phyloP scores from a whole-genome alignment of 2,113 vertebrate genomes.

The Pterophyllum scalare region DNA sequence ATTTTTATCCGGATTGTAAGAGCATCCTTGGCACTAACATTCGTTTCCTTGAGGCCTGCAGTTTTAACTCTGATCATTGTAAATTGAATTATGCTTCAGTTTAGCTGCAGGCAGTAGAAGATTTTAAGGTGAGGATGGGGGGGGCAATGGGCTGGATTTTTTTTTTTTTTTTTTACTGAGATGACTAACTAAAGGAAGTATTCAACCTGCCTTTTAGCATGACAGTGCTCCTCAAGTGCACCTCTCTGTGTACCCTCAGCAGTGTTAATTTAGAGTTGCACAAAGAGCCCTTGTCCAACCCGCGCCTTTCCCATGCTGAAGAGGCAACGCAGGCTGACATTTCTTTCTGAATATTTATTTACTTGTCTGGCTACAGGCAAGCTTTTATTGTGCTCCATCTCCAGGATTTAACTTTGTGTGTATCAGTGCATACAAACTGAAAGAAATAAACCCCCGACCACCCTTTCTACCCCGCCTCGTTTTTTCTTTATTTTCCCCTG shows the following conservation, averaged over 20 bases:
- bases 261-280: slow-evolving; percentile 57
- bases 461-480: neutral
- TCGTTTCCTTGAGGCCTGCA: neutral
- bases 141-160: neutral
- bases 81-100: neutral
- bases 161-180: neutral
- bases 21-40: neutral
- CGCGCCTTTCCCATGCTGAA: slow-evolving; percentile 77
- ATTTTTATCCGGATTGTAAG: neutral
- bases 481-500: neutral
- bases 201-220: slow-evolving; percentile 22
- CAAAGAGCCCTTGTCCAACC: slow-evolving; percentile 77
- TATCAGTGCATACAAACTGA: slow-evolving; percentile 2
- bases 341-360: slow-evolving; percentile 76
- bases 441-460: neutral
- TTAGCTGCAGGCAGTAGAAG: neutral
- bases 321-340: slow-evolving; percentile 66
- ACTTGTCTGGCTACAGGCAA: slow-evolving; percentile 52
- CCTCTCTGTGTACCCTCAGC: slow-evolving; percentile 54
- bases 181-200: slow-evolving; percentile 15
- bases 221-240: slow-evolving; percentile 49
- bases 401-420: slow-evolving; percentile 33
- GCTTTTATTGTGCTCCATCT: slow-evolving; percentile 54
- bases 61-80: neutral
- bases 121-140: neutral